Conservation (phyloP, 35 echinoderm and acorn worm genomes). For the Apostichopus californicus region DNA sequence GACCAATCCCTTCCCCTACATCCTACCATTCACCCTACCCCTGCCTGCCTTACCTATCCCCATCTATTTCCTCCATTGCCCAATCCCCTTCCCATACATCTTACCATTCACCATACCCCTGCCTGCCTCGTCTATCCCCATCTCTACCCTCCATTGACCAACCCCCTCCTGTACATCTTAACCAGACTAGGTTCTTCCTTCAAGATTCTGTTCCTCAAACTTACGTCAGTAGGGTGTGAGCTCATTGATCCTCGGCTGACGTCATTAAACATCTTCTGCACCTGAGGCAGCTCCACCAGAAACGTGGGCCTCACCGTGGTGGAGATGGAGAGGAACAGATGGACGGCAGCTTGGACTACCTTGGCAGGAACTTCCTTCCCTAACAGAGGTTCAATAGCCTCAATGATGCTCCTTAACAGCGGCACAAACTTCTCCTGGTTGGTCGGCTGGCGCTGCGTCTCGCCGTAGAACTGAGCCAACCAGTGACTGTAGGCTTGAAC, state of each 20-base stretch:
- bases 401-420: slow-evolving; percentile 77
- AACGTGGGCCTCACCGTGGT: slow-evolving; percentile 89
- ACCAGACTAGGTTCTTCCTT: neutral
- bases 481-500: slow-evolving; percentile 95
- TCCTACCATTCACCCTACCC: too few relatives aligned
- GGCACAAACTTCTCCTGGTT: slow-evolving; percentile 81
- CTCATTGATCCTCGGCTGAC: slow-evolving; percentile 90
- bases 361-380: slow-evolving; percentile 84
- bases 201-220: neutral
- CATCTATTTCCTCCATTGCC: too few relatives aligned
- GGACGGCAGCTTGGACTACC: slow-evolving; percentile 82
- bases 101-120: too few relatives aligned
- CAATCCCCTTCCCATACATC: too few relatives aligned
- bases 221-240: slow-evolving; percentile 81
- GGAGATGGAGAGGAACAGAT: slow-evolving; percentile 95
- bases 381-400: slow-evolving; percentile 81
- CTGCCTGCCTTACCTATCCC: too few relatives aligned
- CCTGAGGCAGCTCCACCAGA: slow-evolving; percentile 78
- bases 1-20: too few relatives aligned
- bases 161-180: too few relatives aligned
- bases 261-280: slow-evolving; percentile 94
- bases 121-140: too few relatives aligned
- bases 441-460: slow-evolving; percentile 67
- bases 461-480: slow-evolving; percentile 94
- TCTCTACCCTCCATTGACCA: too few relatives aligned